Evolutionary conservation across 2,888 invertebrate species (phyloP), one percentile per base, ranked within the genome.

Genomic region (Oasisia sp.): DNA sequence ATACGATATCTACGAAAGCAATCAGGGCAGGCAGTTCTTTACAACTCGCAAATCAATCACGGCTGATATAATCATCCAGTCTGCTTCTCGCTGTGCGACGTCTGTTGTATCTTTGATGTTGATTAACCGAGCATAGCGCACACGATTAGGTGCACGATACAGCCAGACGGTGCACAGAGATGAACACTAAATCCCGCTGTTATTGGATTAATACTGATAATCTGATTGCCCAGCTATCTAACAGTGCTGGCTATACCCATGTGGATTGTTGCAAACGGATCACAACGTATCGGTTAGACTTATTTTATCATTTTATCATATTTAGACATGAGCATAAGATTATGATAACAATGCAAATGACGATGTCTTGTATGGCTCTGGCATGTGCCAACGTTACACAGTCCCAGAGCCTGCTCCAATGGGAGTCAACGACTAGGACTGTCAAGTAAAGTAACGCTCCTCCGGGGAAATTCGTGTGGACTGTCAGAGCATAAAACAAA

Each of bases 11-110:
- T 74, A 74, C 74, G 74, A 5, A 74, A 74, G 74, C 74, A 74
- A 74, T n/a, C n/a, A n/a, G 74, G 74, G 19, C 19, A 74, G n/a
- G 27, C 74, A 74, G 5, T 74, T 27, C 74, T 27, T 74, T 74
- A 74, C 74, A 74, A 74, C n/a, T 74, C 27, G 74, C 27, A 74
- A 74, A 74, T 74, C 74, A 74, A 74, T 27, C 14, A 27, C 74
- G 74, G n/a, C 74, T 74, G 27, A 74, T 74, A 74, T 74, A 74
- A 74, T 74, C n/a, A 74, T 74, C 27, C 74, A 74, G 74, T 74
- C 74, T 27, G 74, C 74, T 74, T 74, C 74, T 27, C 74, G 74
- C 7, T 74, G 74, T 27, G 19, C 7, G 74, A 74, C 19, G 74
- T 74, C 74, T 74, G 27, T 27, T 7, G 27, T 14, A 27, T 74